These are phyloP conservation scores for Drosophila neonasuta DNA, from an alignment of 2,888 invertebrate genomes.

Conservation along the genomic window DNA sequence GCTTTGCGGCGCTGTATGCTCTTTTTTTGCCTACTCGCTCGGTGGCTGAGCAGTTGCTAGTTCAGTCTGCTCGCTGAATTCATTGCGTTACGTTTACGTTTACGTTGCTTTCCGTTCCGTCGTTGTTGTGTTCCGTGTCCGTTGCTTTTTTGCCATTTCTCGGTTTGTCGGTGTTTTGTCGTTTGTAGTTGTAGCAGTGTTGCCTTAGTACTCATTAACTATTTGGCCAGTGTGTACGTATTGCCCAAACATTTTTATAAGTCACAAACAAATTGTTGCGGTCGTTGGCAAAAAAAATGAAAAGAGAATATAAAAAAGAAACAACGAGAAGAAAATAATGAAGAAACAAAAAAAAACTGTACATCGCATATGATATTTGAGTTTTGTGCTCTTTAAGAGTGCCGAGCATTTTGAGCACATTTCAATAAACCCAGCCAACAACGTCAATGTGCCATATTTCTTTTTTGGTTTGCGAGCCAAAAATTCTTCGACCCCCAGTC, in stretches of 20 bases:
- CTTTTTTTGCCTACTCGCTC: conserved; percentile 55
- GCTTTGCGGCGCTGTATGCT: conserved; percentile 14
- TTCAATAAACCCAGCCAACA: conserved; percentile 24
- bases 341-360: conserved; percentile 10
- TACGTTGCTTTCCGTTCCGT: conserved; percentile 60
- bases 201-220: conserved; percentile 11
- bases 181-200: conserved; percentile 11
- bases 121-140: conserved; percentile 51
- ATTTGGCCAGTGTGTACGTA: conserved; percentile 23
- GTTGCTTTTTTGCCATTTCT: conserved; percentile 45
- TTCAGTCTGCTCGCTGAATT: conserved; percentile 74
- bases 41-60: conserved; percentile 51
- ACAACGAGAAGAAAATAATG: conserved; percentile 5
- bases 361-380: conserved; percentile 16
- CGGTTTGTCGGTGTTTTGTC: conserved; percentile 32
- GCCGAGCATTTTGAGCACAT: conserved; percentile 17
- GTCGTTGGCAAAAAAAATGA: conserved; percentile 12
- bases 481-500: conserved; percentile 57
- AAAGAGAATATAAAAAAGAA: conserved; percentile 16
- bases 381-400: conserved; percentile 29
- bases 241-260: conserved; percentile 23
- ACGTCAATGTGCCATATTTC: conserved; percentile 60
- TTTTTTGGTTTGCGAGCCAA: conserved; percentile 58
- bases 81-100: conserved; percentile 67
- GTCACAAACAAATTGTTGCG: conserved; percentile 26